A percentile compares a stretch with the other conserved stretches of the same genome.
Evolutionary conservation across 2,888 invertebrate species (phyloP).

Genomic region (Hecatera dysodea): DNA sequence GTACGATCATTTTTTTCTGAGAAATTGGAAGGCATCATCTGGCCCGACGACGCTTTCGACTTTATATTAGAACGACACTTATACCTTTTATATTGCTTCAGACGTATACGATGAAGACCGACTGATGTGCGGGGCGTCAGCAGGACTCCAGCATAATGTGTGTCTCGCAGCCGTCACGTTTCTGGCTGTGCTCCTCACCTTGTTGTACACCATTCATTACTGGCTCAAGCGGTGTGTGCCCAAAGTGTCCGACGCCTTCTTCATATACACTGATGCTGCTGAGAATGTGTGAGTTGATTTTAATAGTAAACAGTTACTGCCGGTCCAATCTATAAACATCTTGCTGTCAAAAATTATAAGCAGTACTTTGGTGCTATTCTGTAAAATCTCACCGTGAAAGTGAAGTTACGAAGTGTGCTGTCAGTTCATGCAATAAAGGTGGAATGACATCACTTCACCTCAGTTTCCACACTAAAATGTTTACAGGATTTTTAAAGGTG

Average conservation of each 20-base stretch:
- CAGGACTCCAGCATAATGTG: conserved; percentile 77
- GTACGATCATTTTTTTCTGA: too few species aligned
- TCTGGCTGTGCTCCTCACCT: conserved; percentile 78
- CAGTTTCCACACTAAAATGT: too few species aligned
- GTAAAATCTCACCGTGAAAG: too few species aligned
- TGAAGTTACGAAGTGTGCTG: too few species aligned
- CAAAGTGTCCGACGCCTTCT: conserved; percentile 85
- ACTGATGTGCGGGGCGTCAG: conserved; percentile 74
- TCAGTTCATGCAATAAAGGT: neutral
- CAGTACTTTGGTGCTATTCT: too few species aligned
- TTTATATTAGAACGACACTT: too few species aligned
- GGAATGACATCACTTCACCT: neutral
- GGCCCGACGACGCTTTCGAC: too few species aligned
- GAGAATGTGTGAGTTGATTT: conserved; percentile 80
- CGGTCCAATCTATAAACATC: neutral
- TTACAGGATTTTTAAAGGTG: too few species aligned
- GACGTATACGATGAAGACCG: conserved; percentile 87
- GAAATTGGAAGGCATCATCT: too few species aligned
- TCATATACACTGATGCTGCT: conserved; percentile 82
- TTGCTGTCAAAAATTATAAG: neutral
- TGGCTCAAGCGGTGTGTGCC: conserved; percentile 87
- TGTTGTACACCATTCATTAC: conserved; percentile 81
- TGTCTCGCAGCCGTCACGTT: conserved; percentile 81
- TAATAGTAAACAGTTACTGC: neutral
- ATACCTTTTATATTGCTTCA: conserved; percentile 51